Evolutionary conservation across 2,113 vertebrate species (phyloP).

Genomic region (Elephantulus edwardii): DNA sequence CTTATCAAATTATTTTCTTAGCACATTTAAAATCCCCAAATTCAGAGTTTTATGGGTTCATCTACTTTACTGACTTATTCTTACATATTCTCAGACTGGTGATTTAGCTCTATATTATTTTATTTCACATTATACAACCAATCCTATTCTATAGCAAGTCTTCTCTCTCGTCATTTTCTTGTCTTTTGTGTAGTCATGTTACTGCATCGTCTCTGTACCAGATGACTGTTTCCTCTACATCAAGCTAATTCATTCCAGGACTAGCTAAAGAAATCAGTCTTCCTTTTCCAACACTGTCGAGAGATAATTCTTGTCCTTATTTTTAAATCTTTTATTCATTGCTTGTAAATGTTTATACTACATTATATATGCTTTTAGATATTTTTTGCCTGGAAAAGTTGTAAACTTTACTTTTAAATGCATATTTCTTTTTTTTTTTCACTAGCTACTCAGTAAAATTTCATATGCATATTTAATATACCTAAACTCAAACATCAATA

Average conservation of each 20-base stretch:
- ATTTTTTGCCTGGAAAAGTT: constrained; percentile 37
- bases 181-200: constrained; percentile 12
- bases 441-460: not conserved
- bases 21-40: not conserved
- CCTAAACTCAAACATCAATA: not conserved
- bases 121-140: not conserved
- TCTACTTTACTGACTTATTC: constrained; percentile 26
- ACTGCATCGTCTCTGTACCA: not conserved
- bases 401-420: constrained; percentile 1
- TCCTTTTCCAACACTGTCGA: too few species aligned
- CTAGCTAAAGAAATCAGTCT: not conserved
- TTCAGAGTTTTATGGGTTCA: not conserved
- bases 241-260: not conserved
- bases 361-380: not conserved
- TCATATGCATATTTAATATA: not conserved
- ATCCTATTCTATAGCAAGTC: not conserved
- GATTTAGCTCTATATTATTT: not conserved
- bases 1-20: not conserved
- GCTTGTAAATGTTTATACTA: not conserved
- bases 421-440: constrained; percentile 18
- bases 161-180: not conserved
- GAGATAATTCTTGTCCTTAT: constrained; percentile 4
- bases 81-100: not conserved
- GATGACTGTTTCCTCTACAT: not conserved
- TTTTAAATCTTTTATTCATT: constrained; percentile 41